phyloP scores from a whole-genome alignment of 2,113 vertebrate genomes.

The Pholis gunnellus region DNA sequence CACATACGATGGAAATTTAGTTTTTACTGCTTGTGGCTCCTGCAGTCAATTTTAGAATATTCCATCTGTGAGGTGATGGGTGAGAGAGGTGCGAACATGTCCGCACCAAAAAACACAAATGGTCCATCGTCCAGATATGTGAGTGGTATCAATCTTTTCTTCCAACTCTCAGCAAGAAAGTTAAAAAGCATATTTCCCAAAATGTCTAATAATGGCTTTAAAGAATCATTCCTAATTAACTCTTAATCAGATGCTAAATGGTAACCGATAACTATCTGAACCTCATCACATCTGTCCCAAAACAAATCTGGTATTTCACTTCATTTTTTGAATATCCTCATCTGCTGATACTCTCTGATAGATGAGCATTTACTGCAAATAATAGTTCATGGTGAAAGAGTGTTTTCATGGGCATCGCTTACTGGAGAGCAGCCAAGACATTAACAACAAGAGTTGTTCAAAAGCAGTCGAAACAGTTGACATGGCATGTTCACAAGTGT shows the following conservation, averaged over 20 bases:
- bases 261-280: neutral
- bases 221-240: neutral
- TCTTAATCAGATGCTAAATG: neutral
- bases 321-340: too few relatives aligned
- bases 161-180: neutral
- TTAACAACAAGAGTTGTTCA: slow-evolving; percentile 17
- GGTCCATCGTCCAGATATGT: too few relatives aligned
- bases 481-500: slow-evolving; percentile 3
- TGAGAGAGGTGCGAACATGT: neutral
- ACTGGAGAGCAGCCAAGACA: slow-evolving; percentile 9
- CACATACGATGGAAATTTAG: neutral
- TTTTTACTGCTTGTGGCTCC: neutral
- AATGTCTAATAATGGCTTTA: too few relatives aligned
- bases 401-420: neutral
- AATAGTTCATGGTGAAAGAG: slow-evolving; percentile 19
- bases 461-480: slow-evolving; percentile 25
- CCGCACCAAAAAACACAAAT: neutral
- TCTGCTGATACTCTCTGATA: neutral
- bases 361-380: slow-evolving; percentile 20
- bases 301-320: neutral
- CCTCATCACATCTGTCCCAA: neutral
- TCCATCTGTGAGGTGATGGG: neutral
- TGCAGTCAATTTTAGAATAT: neutral
- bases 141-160: neutral
- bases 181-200: neutral